phyloP scores from a whole-genome alignment of 2,888 invertebrate genomes.

The Mellilla xanthometata region DNA sequence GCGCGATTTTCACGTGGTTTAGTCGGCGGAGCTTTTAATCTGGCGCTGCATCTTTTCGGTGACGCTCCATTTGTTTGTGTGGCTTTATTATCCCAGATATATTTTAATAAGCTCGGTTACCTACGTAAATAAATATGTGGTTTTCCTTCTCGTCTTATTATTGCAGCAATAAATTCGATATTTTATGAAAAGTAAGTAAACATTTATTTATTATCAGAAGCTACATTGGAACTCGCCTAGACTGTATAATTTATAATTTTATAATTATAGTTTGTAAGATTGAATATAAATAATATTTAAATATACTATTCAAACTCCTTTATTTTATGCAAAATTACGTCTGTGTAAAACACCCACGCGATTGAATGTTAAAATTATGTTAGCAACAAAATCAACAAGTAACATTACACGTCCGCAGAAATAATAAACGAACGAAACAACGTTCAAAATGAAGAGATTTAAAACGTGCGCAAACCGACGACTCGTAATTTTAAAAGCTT shows the following conservation, averaged over 20 bases:
- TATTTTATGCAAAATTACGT: constrained; percentile 1
- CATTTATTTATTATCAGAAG: too few relatives aligned
- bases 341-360: constrained; percentile 7
- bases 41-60: constrained; percentile 71
- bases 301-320: too few relatives aligned
- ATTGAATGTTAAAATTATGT: constrained; percentile 9
- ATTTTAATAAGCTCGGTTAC: too few relatives aligned
- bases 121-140: too few relatives aligned
- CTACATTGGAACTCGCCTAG: too few relatives aligned
- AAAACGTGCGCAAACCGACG: constrained; percentile 34
- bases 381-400: constrained; percentile 16
- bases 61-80: constrained; percentile 65
- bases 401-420: constrained; percentile 18
- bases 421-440: constrained; percentile 16
- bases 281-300: too few relatives aligned
- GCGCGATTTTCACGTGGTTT: constrained; percentile 82
- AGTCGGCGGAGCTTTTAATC: constrained; percentile 80
- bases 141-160: too few relatives aligned
- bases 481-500: constrained; percentile 38
- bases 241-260: too few relatives aligned
- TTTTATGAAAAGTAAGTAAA: too few relatives aligned
- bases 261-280: too few relatives aligned
- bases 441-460: constrained; percentile 27
- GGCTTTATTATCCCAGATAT: constrained; percentile 33
- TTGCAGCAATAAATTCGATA: too few relatives aligned